A percentile compares a stretch with the other conserved stretches of the same genome.
Evolutionary conservation across 2,113 vertebrate species (phyloP).

Genomic region (Psophia crepitans): DNA sequence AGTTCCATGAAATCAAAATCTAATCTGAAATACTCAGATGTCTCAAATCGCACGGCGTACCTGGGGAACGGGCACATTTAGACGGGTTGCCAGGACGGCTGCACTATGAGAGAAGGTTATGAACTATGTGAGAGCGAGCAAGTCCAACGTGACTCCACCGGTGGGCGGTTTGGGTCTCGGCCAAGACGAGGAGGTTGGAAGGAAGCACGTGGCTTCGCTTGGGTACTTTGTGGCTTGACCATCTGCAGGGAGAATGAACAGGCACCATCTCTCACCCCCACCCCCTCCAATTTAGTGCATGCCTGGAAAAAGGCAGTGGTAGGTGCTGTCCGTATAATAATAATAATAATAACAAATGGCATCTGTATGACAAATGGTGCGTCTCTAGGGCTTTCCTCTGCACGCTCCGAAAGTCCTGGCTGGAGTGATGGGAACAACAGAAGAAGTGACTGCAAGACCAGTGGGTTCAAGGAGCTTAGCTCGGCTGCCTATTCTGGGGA

Average conservation of each 20-base stretch:
- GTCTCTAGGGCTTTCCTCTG: background rate
- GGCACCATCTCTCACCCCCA: background rate
- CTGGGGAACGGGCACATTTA: background rate
- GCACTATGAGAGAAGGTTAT: background rate
- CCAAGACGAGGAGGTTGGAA: background rate
- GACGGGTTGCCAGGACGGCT: background rate
- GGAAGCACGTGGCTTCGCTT: background rate
- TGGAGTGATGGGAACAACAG: background rate
- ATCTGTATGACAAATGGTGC: background rate
- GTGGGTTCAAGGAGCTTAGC: background rate
- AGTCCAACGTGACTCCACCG: background rate
- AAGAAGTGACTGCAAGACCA: background rate
- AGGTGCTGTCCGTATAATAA: background rate
- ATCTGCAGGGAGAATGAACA: background rate
- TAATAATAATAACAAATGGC: accelerated
- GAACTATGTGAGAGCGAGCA: background rate
- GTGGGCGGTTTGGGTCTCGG: background rate
- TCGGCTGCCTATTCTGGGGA: background rate
- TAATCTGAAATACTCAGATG: background rate
- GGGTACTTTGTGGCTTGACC: background rate
- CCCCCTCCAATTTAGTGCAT: background rate
- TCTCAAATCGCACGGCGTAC: background rate
- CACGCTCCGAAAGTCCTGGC: background rate
- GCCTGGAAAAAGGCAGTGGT: background rate
- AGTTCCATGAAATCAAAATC: background rate